A percentile compares a stretch with the other conserved stretches of the same genome.
phyloP scores from a whole-genome alignment of 2,888 invertebrate species.

The Microchrysa polita region DNA sequence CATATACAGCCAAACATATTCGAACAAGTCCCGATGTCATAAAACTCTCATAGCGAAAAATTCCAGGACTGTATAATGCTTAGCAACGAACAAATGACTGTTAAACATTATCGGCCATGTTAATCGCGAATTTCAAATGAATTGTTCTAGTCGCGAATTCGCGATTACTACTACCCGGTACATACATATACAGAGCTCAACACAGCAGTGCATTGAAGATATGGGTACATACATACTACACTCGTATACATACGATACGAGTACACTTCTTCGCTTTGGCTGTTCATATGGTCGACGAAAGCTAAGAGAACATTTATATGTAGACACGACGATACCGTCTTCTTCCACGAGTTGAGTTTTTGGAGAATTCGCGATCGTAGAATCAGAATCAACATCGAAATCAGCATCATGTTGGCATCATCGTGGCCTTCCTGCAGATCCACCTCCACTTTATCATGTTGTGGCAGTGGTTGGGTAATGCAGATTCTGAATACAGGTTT shows the following conservation, averaged over 20 bases:
- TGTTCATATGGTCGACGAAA: not conserved
- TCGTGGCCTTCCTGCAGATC: slow-evolving; percentile 40
- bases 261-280: slow-evolving; percentile 5
- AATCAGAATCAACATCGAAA: slow-evolving; percentile 38
- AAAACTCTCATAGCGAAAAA: slow-evolving; percentile 54
- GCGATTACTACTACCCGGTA: no score
- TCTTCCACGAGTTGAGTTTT: slow-evolving; percentile 3
- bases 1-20: slow-evolving; percentile 18
- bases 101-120: slow-evolving; percentile 55
- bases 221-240: not conserved
- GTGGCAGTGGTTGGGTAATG: not conserved
- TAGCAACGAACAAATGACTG: slow-evolving; percentile 55
- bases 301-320: not conserved
- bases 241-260: slow-evolving; percentile 6
- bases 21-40: slow-evolving; percentile 51
- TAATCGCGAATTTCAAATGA: slow-evolving; percentile 55
- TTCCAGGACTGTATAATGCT: slow-evolving; percentile 53
- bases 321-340: not conserved
- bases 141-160: slow-evolving; percentile 51
- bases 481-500: no score
- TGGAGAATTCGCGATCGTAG: slow-evolving; percentile 26
- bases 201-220: slow-evolving; percentile 28
- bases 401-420: slow-evolving; percentile 41
- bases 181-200: slow-evolving; percentile 6
- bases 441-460: slow-evolving; percentile 24